Evolutionary conservation across 2,888 invertebrate species (phyloP).

Genomic region (Drosophila cracens): DNA sequence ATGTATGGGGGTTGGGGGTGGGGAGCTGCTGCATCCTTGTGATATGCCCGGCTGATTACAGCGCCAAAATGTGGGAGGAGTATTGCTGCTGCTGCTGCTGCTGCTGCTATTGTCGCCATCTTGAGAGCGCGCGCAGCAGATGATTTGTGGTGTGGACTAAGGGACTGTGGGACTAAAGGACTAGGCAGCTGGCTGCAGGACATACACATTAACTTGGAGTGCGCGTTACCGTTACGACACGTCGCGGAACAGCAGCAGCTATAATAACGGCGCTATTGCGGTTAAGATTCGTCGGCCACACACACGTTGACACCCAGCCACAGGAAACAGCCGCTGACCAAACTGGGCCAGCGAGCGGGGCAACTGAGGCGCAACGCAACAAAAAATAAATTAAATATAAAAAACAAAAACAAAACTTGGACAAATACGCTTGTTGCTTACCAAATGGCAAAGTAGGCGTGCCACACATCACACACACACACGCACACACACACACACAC

Average conservation of each 20-base stretch:
- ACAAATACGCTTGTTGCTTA: slow-evolving; percentile 70
- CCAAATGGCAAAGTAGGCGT: slow-evolving; percentile 54
- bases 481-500: not conserved
- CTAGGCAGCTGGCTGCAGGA: slow-evolving; percentile 44
- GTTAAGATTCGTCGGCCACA: slow-evolving; percentile 75
- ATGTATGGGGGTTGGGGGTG: slow-evolving; percentile 20
- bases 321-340: slow-evolving; percentile 58
- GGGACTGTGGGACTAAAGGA: slow-evolving; percentile 46
- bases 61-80: slow-evolving; percentile 45
- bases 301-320: slow-evolving; percentile 58
- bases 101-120: slow-evolving; percentile 43
- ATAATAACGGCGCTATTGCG: slow-evolving; percentile 72
- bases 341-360: slow-evolving; percentile 19
- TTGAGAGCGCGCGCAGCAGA: slow-evolving; percentile 57
- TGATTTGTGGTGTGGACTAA: slow-evolving; percentile 51
- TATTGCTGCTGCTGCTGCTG: slow-evolving; percentile 7
- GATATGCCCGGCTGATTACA: slow-evolving; percentile 36
- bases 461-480: slow-evolving; percentile 32
- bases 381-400: slow-evolving; percentile 22
- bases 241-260: slow-evolving; percentile 64
- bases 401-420: slow-evolving; percentile 21
- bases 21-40: slow-evolving; percentile 57
- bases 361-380: slow-evolving; percentile 3
- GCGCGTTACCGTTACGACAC: slow-evolving; percentile 80
- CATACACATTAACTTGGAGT: slow-evolving; percentile 75